Conservation (phyloP, 2,113 vertebrate species). For the Nicator chloris region DNA sequence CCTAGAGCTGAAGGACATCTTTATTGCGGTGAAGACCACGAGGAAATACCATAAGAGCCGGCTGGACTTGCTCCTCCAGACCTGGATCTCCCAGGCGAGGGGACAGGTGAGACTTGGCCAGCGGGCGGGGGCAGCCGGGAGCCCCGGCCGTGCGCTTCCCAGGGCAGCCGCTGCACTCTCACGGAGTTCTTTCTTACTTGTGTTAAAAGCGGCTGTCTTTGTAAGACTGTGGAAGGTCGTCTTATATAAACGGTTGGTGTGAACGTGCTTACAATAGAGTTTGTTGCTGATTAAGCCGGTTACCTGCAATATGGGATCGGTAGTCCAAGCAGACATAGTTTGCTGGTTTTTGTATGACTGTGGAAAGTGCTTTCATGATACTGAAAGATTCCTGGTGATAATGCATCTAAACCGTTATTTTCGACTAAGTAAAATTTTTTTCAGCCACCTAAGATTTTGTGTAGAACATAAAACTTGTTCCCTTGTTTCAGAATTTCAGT, state of each 20-base stretch:
- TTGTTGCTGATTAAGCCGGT: accelerated
- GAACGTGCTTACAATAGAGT: accelerated
- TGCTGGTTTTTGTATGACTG: neutral
- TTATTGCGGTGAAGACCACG: slow-evolving; percentile 95
- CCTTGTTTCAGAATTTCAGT: neutral
- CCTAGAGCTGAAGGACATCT: slow-evolving; percentile 85
- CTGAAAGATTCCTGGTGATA: neutral
- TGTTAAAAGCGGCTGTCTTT: neutral
- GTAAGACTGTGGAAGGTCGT: neutral
- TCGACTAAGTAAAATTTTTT: neutral
- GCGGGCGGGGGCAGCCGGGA: neutral
- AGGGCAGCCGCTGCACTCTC: neutral
- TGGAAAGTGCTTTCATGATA: accelerated
- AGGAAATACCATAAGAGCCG: slow-evolving; percentile 88
- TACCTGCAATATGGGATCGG: accelerated
- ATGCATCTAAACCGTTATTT: accelerated
- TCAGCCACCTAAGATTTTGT: neutral
- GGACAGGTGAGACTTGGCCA: slow-evolving; percentile 76
- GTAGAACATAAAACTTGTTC: neutral
- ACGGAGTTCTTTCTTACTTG: accelerated
- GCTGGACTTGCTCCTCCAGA: slow-evolving; percentile 86
- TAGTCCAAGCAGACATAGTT: neutral
- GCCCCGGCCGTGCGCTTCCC: neutral
- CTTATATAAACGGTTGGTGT: accelerated
- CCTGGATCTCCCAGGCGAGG: slow-evolving; percentile 89